These are phyloP conservation scores for Pomatorhinus ruficollis DNA, from an alignment of 2,113 vertebrate genomes.

Conservation along the genomic window DNA sequence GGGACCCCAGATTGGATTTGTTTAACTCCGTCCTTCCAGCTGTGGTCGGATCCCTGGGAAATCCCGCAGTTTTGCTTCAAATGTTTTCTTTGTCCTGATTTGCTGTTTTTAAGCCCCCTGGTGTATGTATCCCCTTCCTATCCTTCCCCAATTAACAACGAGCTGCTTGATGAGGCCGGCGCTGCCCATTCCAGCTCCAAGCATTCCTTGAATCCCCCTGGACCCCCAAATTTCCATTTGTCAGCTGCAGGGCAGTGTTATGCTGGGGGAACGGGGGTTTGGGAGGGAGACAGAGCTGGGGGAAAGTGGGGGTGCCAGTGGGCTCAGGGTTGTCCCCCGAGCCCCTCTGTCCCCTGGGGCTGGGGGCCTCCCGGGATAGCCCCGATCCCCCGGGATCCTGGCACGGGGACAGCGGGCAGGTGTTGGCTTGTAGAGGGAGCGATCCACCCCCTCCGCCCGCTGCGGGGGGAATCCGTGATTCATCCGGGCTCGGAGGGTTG, in stretches of 20 bases:
- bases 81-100: background rate
- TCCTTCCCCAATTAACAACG: rapidly evolving
- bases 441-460: background rate
- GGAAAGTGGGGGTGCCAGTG: rapidly evolving
- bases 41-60: rapidly evolving
- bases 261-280: rapidly evolving
- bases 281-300: too few species aligned
- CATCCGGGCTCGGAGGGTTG: background rate
- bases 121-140: rapidly evolving
- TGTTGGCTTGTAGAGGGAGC: background rate
- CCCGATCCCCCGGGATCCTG: background rate
- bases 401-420: background rate
- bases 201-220: background rate
- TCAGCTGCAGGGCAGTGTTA: background rate
- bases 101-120: background rate
- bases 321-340: background rate
- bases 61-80: rapidly evolving
- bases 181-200: background rate
- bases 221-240: background rate
- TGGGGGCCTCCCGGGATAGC: background rate
- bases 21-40: background rate
- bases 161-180: rapidly evolving
- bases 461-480: slow-evolving; percentile 28
- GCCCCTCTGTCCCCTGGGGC: background rate
- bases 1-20: rapidly evolving